phyloP scores from a whole-genome alignment of 2,797 vertebrate genomes.

The Peromyscus attwateri region DNA sequence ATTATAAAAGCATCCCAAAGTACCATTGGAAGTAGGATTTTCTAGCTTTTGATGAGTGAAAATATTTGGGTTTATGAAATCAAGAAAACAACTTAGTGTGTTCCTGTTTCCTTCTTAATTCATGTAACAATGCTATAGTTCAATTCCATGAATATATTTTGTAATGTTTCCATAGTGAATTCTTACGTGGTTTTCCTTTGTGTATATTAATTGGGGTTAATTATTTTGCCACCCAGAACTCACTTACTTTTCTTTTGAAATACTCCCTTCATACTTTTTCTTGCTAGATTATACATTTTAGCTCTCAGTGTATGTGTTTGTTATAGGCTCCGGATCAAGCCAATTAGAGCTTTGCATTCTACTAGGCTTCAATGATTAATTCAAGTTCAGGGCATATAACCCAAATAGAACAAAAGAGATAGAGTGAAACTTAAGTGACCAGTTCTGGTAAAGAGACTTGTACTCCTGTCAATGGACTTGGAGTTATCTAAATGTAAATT shows the following conservation, averaged over 20 bases:
- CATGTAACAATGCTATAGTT: not conserved
- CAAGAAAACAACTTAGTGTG: not conserved
- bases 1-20: conserved; percentile 4
- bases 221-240: conserved; percentile 27
- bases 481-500: conserved; percentile 30
- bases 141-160: not conserved
- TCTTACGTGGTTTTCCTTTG: conserved; percentile 29
- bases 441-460: conserved; percentile 18
- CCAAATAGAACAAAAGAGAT: not conserved
- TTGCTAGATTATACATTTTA: not conserved
- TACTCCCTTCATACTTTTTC: not conserved
- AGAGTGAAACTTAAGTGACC: not conserved
- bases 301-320: not conserved
- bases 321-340: not conserved
- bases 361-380: not conserved
- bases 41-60: not conserved
- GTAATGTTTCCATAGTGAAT: conserved; percentile 22
- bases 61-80: conserved; percentile 12
- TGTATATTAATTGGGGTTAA: conserved; percentile 15
- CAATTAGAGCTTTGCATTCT: not conserved
- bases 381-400: not conserved
- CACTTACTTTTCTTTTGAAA: conserved; percentile 40
- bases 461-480: not conserved
- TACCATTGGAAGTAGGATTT: not conserved
- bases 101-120: not conserved